Conservation (phyloP, 2,888 invertebrate species). For the Agrochola lychnidis region DNA sequence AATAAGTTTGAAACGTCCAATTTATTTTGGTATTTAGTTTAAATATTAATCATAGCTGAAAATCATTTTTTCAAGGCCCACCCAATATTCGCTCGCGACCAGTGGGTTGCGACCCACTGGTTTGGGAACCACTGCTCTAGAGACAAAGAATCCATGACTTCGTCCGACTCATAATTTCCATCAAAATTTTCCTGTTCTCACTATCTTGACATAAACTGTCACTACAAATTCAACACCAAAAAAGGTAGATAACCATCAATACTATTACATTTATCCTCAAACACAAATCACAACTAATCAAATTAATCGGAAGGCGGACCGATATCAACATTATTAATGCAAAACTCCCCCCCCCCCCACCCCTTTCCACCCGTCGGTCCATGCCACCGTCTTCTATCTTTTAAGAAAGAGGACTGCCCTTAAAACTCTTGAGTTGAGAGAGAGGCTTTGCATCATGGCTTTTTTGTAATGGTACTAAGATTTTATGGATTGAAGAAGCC, state of each 20-base stretch:
- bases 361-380: constrained; percentile 66
- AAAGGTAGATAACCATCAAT: constrained; percentile 64
- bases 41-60: too few species aligned
- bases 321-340: constrained; percentile 91
- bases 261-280: constrained; percentile 72
- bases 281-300: constrained; percentile 86
- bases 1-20: too few species aligned
- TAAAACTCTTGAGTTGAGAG: constrained; percentile 55
- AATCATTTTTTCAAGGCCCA: too few species aligned
- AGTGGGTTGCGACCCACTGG: too few species aligned
- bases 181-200: neutral
- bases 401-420: constrained; percentile 78
- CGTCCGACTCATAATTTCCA: neutral
- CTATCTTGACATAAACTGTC: neutral
- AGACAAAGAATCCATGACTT: neutral
- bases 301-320: constrained; percentile 88
- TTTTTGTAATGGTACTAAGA: constrained; percentile 1
- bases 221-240: constrained; percentile 3
- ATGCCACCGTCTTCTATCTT: constrained; percentile 74
- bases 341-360: constrained; percentile 78
- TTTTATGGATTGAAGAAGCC: neutral
- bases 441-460: constrained; percentile 18
- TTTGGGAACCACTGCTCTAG: too few species aligned
- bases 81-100: too few species aligned
- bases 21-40: too few species aligned